Evolutionary conservation across 2,797 vertebrate species (phyloP).

Genomic region (Hyperoplus immaculatus): DNA sequence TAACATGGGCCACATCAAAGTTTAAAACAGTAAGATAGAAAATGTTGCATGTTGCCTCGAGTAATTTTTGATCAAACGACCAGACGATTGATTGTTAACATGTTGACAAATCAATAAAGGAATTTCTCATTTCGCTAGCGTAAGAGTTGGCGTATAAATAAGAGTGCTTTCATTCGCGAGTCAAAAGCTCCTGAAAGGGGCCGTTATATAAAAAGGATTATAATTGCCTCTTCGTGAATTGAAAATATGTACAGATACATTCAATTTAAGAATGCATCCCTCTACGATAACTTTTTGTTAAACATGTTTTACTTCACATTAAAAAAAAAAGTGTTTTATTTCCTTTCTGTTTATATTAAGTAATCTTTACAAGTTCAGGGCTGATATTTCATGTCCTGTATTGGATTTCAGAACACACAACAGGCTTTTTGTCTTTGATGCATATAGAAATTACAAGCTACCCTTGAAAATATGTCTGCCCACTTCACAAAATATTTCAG

Average conservation of each 20-base stretch:
- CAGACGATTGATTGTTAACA: neutral
- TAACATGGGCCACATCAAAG: no score
- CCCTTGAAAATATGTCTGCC: constrained; percentile 42
- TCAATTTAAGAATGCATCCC: constrained; percentile 9
- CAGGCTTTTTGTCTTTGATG: constrained; percentile 5
- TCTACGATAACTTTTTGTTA: neutral
- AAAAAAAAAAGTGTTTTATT: constrained; percentile 6
- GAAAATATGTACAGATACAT: constrained; percentile 12
- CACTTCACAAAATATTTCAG: constrained; percentile 37
- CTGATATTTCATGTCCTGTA: neutral
- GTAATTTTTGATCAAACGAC: neutral
- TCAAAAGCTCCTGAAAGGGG: constrained; percentile 11
- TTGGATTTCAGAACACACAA: constrained; percentile 12
- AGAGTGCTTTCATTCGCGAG: neutral
- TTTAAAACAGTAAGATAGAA: no score
- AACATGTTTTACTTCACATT: neutral
- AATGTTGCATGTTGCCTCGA: neutral
- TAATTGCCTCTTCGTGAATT: constrained; percentile 19
- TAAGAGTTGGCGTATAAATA: neutral
- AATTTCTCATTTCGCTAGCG: neutral
- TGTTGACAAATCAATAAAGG: no score
- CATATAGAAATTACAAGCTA: constrained; percentile 25
- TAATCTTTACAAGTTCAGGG: neutral
- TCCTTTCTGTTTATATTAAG: neutral
- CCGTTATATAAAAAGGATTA: neutral